Evolutionary conservation across 2,113 vertebrate species (phyloP), one percentile per base, ranked within the genome.

Genomic region (Plotosus lineatus): DNA sequence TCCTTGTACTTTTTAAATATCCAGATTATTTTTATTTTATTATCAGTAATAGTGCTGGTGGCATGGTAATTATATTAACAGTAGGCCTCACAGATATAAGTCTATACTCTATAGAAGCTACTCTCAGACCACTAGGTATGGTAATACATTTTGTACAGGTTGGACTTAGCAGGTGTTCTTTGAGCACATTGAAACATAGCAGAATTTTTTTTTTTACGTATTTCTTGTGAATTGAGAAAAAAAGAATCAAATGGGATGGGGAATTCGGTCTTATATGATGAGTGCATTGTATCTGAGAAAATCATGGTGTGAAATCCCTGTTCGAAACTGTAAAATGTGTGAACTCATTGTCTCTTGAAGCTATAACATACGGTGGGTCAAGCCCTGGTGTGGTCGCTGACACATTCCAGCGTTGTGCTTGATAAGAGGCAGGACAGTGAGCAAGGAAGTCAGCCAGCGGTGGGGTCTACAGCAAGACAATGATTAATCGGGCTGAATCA

Each of bases 361-460:
- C 28, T 73, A 14, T 71, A 53, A 63, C 23, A 31, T n/a, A 36
- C 48, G 36, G 72, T 60, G 72, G 76, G 66, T 68, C 44, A 46
- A 76, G 71, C 50, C 77, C 73, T 28, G 33, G 21, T 79, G 76
- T 79, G 80, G 75, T 77, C 72, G 58, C 77, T 82, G 80, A 80
- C 83, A 83, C 85, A 86, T 86, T 86, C 85, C 85, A 80, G 77
- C 17, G 80, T 60, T 58, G 75, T 36, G 48, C 53, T 82, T 86
- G 85, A 86, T 85, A 86, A 86, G 83, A 86, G 80, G 81, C 85
- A 84, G 80, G 77, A 83, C 81, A 68, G 85, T 51, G n/a, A 80
- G 83, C 69, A 75, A 86, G 83, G 85, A 82, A 84, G 83, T 86
- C 77, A 79, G 77, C 81, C 80, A 86, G 78, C 78, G 75, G 80